Base-by-base conservation (phyloP, 2,888 invertebrate genomes). In the Pseudoips prasinana region DNA sequence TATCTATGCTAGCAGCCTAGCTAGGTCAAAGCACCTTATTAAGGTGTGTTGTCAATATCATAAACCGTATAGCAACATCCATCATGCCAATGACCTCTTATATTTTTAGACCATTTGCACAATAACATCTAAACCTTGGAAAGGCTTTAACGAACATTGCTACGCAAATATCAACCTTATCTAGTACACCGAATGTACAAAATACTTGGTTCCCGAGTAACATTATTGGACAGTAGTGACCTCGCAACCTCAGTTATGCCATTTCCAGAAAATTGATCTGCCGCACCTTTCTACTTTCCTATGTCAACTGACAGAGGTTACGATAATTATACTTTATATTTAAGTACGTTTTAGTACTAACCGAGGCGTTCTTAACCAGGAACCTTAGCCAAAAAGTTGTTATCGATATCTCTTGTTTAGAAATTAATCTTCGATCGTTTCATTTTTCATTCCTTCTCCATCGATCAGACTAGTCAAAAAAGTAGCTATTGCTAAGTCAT, bases 11-110 rank as follows among this genome's bases (percentile, higher is more conserved):
- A 14, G 2, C 5, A 3, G 20, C 3, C n/a, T 5, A 7, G 7
- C 20, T 7, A 20, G 62, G 62, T 65, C 64, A 58, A 59, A 61
- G 45, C 44, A 48, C 61, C 46, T 38, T 51, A 44, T 45, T 54
- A 52, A 54, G 46, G 39, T 39, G 36, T 41, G 20, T 35, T 39
- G 31, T 38, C 34, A 42, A 43, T 35, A 31, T 55, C 44, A 58
- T 55, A 63, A 64, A 68, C 65, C 55, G 42, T 68, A 64, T 57
- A 62, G 39, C 34, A 41, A 49, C 62, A 73, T 67, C 62, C 59
- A 70, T 73, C 70, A 73, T 66, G 71, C 58, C 68, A 63, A 60
- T 71, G 73, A 74, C 68, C 77, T 64, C 60, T 62, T 61, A 59
- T 67, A 69, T 73, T 73, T 72, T 67, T 57, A 59, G 62, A 64